Conservation (phyloP, 2,797 vertebrate genomes). For the Podarcis siculus region DNA sequence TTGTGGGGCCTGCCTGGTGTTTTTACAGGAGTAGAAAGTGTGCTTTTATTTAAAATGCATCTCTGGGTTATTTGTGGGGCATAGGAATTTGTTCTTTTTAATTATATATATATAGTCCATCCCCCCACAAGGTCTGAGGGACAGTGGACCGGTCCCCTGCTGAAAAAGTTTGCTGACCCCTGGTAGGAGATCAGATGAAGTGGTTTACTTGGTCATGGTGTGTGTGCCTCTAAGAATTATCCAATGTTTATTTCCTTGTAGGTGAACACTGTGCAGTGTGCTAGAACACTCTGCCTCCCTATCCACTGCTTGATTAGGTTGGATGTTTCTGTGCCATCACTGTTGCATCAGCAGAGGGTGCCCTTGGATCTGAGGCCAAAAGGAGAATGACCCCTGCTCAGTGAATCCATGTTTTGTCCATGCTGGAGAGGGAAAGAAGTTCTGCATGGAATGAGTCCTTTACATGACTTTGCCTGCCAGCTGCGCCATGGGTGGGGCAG, state of each 20-base stretch:
- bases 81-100: too few relatives aligned
- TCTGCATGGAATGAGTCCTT: conserved; percentile 17
- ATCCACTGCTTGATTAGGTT: not conserved
- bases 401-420: too few relatives aligned
- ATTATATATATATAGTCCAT: too few relatives aligned
- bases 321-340: not conserved
- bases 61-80: too few relatives aligned
- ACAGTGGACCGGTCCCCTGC: too few relatives aligned
- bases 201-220: not conserved
- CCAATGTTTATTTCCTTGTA: not conserved
- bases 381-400: not conserved
- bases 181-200: too few relatives aligned
- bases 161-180: too few relatives aligned
- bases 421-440: not conserved
- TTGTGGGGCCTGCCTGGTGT: too few relatives aligned
- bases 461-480: not conserved
- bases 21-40: too few relatives aligned
- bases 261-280: not conserved
- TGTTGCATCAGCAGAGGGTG: not conserved
- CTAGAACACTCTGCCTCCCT: not conserved
- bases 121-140: too few relatives aligned
- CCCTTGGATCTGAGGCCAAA: not conserved
- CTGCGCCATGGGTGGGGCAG: not conserved
- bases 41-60: too few relatives aligned
- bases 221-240: not conserved